A percentile compares a stretch with the other conserved stretches of the same genome.
Conservation (phyloP, 2,113 vertebrate species). For the Strigops habroptila region DNA sequence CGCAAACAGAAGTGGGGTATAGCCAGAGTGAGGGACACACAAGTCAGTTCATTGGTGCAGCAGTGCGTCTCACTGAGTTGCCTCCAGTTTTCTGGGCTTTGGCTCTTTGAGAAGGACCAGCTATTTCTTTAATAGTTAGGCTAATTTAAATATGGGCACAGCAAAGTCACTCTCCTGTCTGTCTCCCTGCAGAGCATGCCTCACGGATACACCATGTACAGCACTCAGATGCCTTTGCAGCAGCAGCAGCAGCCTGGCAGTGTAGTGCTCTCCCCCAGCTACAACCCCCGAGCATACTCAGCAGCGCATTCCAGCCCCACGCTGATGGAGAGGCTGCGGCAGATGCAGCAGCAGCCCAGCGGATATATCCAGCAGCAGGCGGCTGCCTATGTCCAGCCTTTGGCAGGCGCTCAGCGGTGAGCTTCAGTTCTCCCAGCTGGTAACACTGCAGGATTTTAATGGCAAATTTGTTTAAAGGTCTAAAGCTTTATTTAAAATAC, state of each 20-base stretch:
- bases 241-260: conserved; percentile 49
- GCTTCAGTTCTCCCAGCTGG: not conserved
- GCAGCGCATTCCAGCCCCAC: conserved; percentile 25
- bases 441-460: too few relatives aligned
- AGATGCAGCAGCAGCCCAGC: conserved; percentile 68
- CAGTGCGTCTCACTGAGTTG: not conserved
- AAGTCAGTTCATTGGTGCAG: not conserved
- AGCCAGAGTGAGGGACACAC: not conserved
- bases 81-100: not conserved
- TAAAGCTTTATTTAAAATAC: not conserved
- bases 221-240: conserved; percentile 66
- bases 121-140: too few relatives aligned
- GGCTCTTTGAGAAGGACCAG: not conserved
- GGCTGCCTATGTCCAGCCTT: conserved; percentile 44
- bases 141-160: rapidly evolving
- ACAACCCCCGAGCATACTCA: conserved; percentile 30
- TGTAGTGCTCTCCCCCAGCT: conserved; percentile 71
- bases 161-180: not conserved
- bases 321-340: conserved; percentile 66
- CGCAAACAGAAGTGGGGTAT: not conserved
- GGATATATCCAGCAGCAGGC: conserved; percentile 66
- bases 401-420: conserved; percentile 68
- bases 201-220: conserved; percentile 73
- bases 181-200: conserved; percentile 55
- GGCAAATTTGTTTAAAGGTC: not conserved